Conservation (phyloP, 2,113 vertebrate species). For the Chitala chitala region DNA sequence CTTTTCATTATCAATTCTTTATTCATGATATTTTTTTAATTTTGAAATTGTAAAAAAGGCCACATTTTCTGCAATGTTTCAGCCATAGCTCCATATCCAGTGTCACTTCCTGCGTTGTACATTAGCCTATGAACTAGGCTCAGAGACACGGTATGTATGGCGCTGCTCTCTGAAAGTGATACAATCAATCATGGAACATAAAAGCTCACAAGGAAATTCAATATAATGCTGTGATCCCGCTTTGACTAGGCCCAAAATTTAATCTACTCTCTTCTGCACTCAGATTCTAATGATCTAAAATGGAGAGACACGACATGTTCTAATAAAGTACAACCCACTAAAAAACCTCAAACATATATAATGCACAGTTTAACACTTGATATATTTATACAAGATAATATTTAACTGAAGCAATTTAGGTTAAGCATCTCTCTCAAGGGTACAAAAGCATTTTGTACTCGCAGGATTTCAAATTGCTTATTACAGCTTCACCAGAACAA, state of each 20-base stretch:
- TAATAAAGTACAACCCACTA: background rate
- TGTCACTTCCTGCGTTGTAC: background rate
- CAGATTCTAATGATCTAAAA: background rate
- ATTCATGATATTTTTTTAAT: no score
- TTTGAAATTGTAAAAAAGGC: no score
- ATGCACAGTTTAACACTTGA: background rate
- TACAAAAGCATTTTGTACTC: background rate
- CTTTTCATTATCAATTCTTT: no score
- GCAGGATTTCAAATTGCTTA: background rate
- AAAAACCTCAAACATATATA: background rate
- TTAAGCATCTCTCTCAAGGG: constrained; percentile 9
- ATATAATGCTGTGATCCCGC: background rate
- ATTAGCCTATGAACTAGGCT: background rate
- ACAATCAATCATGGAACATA: background rate
- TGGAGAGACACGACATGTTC: background rate
- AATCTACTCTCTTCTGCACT: background rate
- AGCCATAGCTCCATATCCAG: no score
- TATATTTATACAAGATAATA: background rate
- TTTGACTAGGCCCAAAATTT: background rate
- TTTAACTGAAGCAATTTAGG: constrained; percentile 1
- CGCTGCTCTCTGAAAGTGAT: no score
- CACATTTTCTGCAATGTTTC: no score
- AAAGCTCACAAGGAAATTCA: background rate
- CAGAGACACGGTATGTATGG: background rate
- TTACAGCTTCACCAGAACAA: background rate